Evolutionary conservation across 2,888 invertebrate genomes (phyloP), one percentile per base, ranked within the genome.

Genomic region (Meliscaeva auricollis): DNA sequence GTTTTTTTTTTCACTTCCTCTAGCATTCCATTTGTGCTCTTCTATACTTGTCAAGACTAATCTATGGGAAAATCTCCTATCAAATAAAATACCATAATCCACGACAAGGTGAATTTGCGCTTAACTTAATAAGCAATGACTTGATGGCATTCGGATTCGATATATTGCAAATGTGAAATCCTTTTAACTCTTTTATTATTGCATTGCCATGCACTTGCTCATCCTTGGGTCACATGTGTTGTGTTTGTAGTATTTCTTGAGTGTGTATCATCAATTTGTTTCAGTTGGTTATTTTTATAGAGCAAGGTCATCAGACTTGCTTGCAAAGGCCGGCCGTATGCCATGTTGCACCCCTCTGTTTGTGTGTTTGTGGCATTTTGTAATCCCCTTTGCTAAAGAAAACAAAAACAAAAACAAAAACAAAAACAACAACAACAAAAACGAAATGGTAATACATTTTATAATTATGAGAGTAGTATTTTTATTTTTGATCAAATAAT

Each of bases 251-350:
- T 38, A 15, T n/a, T 20, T 20, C 58, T 58, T 58, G 35, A 38
- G 22, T 60, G 30, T 52, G 35, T 60, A 50, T 48, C 60, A 48
- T 48, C 32, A 48, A 62, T 79, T 79, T 70, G 52, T 73, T 82
- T 78, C 69, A 54, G 26, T 80, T 69, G 62, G 60, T 30, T 75
- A 69, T 76, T 66, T 70, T 84, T 75, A 60, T 84, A 52, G 84
- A 80, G 75, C 84, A 84, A 84, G 84, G 84, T 79, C 84, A 76
- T 66, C 80, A 68, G 75, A 80, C 75, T 66, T 84, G 75, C 76
- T 70, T 62, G 30, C 35, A 72, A 72, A 72, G 76, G 77, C 66
- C 70, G 76, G 77, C 66, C 70, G 52, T 56, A 5, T 72, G 50
- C 13, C 74, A 52, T 41, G 54, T 32, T 15, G 44, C 30, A 58